Evolutionary conservation across 37 sponge, comb jelly and placozoan genomes (phyloP).

Genomic region (Corticium candelabrum): DNA sequence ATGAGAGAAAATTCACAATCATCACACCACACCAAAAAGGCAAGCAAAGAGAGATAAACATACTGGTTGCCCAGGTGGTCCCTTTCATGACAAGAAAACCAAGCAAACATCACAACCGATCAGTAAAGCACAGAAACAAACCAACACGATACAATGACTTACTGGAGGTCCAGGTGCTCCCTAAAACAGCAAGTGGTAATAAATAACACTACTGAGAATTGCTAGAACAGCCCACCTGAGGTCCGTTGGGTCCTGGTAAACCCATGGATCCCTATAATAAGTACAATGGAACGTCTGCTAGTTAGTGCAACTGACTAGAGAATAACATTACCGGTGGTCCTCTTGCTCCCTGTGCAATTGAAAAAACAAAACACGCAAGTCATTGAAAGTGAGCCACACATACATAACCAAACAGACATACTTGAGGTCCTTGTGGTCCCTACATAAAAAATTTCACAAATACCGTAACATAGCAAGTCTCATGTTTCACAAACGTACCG

Average conservation of each 20-base stretch:
- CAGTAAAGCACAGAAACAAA: neutral
- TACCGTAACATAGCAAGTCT: neutral
- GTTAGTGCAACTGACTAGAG: no score
- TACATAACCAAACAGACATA: no score
- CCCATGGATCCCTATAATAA: neutral
- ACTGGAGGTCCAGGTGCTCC: neutral
- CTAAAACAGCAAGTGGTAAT: neutral
- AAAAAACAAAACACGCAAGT: no score
- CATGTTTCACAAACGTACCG: neutral
- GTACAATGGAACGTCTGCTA: no score
- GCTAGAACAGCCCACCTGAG: neutral
- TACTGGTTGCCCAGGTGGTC: neutral
- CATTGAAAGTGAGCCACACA: no score
- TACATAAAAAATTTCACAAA: no score
- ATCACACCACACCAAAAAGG: no score
- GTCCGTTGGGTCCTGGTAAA: neutral
- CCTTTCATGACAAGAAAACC: neutral
- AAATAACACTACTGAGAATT: neutral
- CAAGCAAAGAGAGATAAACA: neutral
- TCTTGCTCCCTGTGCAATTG: no score
- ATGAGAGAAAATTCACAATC: no score
- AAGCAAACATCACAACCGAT: neutral
- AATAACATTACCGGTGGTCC: no score
- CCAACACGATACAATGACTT: no score
- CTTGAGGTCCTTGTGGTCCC: neutral